Conservation (phyloP, 2,888 invertebrate species). For the Volucella inanis region DNA sequence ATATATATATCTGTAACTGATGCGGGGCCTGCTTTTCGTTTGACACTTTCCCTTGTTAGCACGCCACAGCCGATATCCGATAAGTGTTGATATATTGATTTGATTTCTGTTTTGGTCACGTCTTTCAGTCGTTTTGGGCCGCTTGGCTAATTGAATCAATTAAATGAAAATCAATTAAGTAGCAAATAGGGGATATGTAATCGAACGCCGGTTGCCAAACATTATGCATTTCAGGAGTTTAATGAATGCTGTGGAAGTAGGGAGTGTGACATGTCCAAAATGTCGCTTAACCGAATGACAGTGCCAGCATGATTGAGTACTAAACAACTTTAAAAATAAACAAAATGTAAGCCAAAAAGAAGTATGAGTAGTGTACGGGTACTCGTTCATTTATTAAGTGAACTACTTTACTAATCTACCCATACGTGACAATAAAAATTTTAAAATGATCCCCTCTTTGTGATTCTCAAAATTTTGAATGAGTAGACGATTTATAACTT, state of each 20-base stretch:
- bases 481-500: too few species aligned
- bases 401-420: too few species aligned
- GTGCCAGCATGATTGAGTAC: too few species aligned
- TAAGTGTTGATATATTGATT: neutral
- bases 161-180: constrained; percentile 3
- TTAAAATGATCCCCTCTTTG: too few species aligned
- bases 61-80: neutral
- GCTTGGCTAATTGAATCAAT: constrained; percentile 7
- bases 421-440: too few species aligned
- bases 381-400: too few species aligned
- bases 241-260: neutral
- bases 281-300: neutral
- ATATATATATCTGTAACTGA: too few species aligned
- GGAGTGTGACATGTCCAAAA: neutral
- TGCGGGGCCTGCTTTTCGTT: neutral
- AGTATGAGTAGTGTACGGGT: too few species aligned
- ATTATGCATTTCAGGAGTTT: neutral
- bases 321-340: too few species aligned
- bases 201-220: neutral
- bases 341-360: too few species aligned
- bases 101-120: constrained; percentile 21
- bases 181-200: neutral
- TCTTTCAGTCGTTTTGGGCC: neutral
- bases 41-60: constrained; percentile 2
- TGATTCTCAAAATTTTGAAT: too few species aligned